Conservation (phyloP, 2,113 vertebrate genomes). For the Phaethornis superciliosus region DNA sequence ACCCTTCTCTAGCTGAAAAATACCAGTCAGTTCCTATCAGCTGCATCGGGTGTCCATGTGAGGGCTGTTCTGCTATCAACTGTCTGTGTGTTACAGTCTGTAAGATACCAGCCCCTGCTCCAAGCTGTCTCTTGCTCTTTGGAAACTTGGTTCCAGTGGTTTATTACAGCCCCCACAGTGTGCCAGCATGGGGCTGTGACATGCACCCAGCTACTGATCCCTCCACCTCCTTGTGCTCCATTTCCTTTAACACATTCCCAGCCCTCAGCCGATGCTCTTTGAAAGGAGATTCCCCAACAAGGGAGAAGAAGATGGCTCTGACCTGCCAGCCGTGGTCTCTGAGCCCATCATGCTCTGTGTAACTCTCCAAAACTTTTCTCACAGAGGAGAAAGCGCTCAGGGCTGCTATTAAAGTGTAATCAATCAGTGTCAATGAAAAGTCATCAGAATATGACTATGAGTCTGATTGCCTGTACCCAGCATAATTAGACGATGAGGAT, state of each 20-base stretch:
- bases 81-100: neutral
- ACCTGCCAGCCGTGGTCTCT: neutral
- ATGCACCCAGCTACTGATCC: neutral
- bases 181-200: neutral
- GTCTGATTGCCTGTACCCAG: constrained; percentile 28
- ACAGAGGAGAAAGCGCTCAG: neutral
- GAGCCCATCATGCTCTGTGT: fast-evolving
- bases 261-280: neutral
- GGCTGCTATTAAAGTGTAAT: constrained; percentile 22
- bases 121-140: neutral
- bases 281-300: neutral
- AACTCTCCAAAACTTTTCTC: neutral
- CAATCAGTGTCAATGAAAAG: constrained; percentile 43
- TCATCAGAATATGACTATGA: neutral
- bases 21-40: neutral
- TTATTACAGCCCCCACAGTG: neutral
- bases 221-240: no score
- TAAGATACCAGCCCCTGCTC: neutral
- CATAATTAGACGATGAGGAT: constrained; percentile 2
- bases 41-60: neutral
- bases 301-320: neutral
- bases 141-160: neutral
- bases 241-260: neutral
- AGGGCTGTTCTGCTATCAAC: neutral
- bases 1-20: neutral